A percentile compares a stretch with the other conserved stretches of the same genome.
Conservation (phyloP, 2,888 invertebrate species). For the Drosophila lacicola region DNA sequence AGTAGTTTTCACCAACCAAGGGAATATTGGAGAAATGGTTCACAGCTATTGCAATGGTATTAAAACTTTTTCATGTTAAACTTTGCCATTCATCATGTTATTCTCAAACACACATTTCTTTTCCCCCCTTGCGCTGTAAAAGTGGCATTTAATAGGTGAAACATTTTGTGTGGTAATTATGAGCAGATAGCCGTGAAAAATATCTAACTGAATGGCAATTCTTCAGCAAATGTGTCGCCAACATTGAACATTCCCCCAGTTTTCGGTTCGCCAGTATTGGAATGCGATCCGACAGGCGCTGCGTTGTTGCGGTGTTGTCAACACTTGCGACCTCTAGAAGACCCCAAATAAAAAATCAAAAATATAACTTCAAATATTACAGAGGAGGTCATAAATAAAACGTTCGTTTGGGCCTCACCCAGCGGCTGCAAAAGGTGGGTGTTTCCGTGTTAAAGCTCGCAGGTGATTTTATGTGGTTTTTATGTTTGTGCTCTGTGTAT, state of each 20-base stretch:
- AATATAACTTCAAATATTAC: conserved; percentile 62
- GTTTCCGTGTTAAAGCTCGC: conserved; percentile 48
- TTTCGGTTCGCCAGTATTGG: conserved; percentile 14
- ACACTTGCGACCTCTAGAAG: conserved; percentile 29
- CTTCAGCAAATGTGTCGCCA: conserved; percentile 6
- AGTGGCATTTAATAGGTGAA: conserved; percentile 17
- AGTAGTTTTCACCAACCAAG: conserved; percentile 8
- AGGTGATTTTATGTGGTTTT: conserved; percentile 62
- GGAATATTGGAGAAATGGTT: neutral
- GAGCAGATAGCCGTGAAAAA: conserved; percentile 36
- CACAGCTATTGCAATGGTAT: conserved; percentile 26
- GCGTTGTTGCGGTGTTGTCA: conserved; percentile 57
- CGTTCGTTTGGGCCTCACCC: conserved; percentile 6
- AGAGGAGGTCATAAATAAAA: conserved; percentile 55
- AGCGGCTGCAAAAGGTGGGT: neutral
- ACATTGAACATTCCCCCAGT: neutral
- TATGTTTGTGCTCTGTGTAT: conserved; percentile 17
- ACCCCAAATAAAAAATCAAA: conserved; percentile 46
- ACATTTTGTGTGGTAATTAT: conserved; percentile 43
- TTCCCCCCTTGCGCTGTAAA: no score
- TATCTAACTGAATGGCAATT: conserved; percentile 19
- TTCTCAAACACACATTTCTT: neutral
- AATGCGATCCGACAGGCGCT: conserved; percentile 47
- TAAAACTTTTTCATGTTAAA: conserved; percentile 43
- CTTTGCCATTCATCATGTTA: conserved; percentile 27